phyloP scores from a whole-genome alignment of 2,888 invertebrate species.

The Leptinotarsa juncta region DNA sequence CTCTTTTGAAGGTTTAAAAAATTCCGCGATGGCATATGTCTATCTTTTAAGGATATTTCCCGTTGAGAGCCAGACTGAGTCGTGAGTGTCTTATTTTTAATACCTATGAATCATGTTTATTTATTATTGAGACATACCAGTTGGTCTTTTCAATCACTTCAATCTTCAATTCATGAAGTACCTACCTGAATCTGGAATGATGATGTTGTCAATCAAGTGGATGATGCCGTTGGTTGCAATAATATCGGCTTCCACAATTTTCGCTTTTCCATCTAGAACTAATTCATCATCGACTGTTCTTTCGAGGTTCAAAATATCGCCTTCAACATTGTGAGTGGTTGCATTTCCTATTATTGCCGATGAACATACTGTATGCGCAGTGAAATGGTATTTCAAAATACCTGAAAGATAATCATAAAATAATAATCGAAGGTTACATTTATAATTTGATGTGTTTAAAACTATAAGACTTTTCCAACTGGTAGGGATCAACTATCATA shows the following conservation, averaged over 20 bases:
- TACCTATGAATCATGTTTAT: too few species aligned
- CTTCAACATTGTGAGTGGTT: slow-evolving; percentile 68
- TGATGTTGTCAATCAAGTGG: slow-evolving; percentile 75
- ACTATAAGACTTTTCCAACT: too few species aligned
- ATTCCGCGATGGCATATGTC: too few species aligned
- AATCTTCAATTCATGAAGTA: neutral
- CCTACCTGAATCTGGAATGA: slow-evolving; percentile 71
- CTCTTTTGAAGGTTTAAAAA: too few species aligned
- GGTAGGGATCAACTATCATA: too few species aligned
- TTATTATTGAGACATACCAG: too few species aligned
- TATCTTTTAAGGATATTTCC: too few species aligned
- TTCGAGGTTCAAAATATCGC: slow-evolving; percentile 66
- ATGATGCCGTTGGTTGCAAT: slow-evolving; percentile 81
- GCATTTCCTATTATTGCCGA: slow-evolving; percentile 70
- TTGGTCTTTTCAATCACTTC: too few species aligned
- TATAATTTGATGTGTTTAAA: too few species aligned
- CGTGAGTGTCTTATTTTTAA: too few species aligned
- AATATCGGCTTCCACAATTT: slow-evolving; percentile 71
- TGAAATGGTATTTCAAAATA: slow-evolving; percentile 75
- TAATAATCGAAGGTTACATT: too few species aligned
- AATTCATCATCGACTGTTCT: slow-evolving; percentile 68
- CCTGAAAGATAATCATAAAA: slow-evolving; percentile 62
- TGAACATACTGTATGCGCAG: slow-evolving; percentile 76
- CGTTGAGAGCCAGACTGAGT: too few species aligned
- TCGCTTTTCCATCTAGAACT: slow-evolving; percentile 70